phyloP scores from a whole-genome alignment of 2,888 invertebrate genomes.

The Sisyra nigra region DNA sequence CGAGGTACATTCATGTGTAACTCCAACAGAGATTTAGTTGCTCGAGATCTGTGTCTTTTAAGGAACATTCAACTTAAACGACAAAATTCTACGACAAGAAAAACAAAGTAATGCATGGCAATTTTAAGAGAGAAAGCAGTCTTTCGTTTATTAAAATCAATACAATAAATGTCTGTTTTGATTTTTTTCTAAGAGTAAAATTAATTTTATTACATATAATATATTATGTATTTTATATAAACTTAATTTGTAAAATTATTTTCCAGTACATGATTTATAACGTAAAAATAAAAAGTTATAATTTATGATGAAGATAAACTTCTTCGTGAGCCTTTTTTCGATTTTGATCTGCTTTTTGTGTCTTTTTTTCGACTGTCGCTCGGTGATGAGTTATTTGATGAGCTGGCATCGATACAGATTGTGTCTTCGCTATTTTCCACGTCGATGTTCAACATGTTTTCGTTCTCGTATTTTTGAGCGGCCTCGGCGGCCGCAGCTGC shows the following conservation, averaged over 20 bases:
- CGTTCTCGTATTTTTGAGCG: conserved; percentile 6
- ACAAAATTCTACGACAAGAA: conserved; percentile 1
- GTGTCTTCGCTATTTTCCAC: conserved; percentile 1
- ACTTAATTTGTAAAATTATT: too few relatives aligned
- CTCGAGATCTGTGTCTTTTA: conserved; percentile 72
- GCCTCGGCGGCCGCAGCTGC: background rate
- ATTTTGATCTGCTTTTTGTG: conserved; percentile 6
- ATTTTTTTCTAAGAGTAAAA: too few relatives aligned
- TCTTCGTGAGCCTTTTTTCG: conserved; percentile 5
- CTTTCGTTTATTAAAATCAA: too few relatives aligned
- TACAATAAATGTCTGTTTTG: too few relatives aligned
- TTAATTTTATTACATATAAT: too few relatives aligned
- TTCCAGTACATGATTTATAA: too few relatives aligned
- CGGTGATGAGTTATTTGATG: background rate
- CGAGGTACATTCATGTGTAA: conserved; percentile 29
- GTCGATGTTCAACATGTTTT: background rate
- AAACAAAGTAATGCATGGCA: background rate
- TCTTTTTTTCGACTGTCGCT: conserved; percentile 3
- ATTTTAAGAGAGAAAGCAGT: background rate
- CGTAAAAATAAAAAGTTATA: too few relatives aligned
- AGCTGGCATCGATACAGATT: conserved; percentile 2
- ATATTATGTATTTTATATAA: too few relatives aligned
- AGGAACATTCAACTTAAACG: conserved; percentile 42
- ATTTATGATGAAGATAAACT: conserved; percentile 3
- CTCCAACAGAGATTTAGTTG: conserved; percentile 68